Conservation (phyloP, 2,888 invertebrate species). For the Lithosia quadra region DNA sequence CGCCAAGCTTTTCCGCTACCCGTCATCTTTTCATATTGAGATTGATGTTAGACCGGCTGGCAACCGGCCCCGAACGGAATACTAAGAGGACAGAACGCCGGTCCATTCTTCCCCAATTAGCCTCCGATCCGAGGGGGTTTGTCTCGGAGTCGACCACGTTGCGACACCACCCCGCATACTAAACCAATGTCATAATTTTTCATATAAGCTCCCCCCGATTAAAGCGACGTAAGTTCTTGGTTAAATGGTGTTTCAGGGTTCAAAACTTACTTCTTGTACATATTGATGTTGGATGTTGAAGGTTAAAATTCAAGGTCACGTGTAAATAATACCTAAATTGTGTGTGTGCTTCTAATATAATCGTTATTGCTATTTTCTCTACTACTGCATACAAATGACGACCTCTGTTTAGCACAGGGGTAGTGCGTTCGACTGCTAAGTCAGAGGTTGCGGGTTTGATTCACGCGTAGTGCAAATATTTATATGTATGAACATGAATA, state of each 20-base stretch:
- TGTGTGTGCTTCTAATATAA: no score
- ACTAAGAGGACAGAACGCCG: constrained; percentile 74
- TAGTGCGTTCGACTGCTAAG: no score
- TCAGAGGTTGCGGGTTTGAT: no score
- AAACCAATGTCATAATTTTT: constrained; percentile 81
- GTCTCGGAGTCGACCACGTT: constrained; percentile 56
- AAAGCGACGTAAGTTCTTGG: constrained; percentile 61
- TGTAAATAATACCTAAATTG: no score
- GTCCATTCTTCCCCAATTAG: constrained; percentile 83
- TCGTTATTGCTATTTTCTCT: no score
- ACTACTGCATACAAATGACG: no score
- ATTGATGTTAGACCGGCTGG: constrained; percentile 81
- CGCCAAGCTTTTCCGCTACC: constrained; percentile 74
- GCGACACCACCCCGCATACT: constrained; percentile 79
- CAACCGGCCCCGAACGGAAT: constrained; percentile 73
- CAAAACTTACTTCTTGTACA: constrained; percentile 19
- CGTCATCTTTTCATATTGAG: constrained; percentile 84
- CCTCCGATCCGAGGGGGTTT: constrained; percentile 73
- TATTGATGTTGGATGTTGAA: constrained; percentile 8
- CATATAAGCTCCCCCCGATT: constrained; percentile 73
- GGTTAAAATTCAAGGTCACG: no score
- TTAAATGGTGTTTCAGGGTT: constrained; percentile 41
- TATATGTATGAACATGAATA: no score
- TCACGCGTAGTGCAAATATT: no score
- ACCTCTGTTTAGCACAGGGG: no score